Conservation (phyloP, 2,113 vertebrate species). For the Rutilus rutilus region DNA sequence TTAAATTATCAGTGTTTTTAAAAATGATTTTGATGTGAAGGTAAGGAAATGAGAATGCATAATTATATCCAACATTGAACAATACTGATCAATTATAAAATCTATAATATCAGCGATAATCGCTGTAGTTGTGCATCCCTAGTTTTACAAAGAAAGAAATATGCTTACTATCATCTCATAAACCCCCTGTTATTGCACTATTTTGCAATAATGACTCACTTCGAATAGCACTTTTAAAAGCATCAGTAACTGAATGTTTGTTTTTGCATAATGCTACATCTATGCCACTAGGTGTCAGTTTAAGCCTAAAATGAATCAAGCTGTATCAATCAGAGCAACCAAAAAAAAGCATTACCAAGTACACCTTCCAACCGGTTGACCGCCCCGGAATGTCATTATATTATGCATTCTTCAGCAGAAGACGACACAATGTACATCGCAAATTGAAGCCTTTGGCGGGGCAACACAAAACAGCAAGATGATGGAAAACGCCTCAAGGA, state of each 20-base stretch:
- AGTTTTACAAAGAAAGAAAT: neutral
- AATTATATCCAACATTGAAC: neutral
- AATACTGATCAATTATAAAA: neutral
- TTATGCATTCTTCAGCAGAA: neutral
- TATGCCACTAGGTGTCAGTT: slow-evolving; percentile 5
- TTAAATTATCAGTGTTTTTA: neutral
- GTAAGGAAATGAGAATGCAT: neutral
- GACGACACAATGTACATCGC: slow-evolving; percentile 26
- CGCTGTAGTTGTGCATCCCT: neutral
- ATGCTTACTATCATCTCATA: neutral
- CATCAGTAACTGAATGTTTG: neutral
- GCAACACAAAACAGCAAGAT: slow-evolving; percentile 38
- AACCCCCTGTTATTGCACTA: neutral
- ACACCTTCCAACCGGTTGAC: neutral
- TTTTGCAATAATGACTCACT: neutral
- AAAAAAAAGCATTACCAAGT: neutral
- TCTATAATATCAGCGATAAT: neutral
- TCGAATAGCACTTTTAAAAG: neutral
- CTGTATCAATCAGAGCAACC: neutral
- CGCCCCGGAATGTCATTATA: neutral
- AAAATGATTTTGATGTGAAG: neutral
- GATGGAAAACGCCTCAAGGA: slow-evolving; percentile 42
- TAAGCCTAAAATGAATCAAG: neutral
- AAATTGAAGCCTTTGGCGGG: slow-evolving; percentile 35
- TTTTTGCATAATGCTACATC: neutral